These are phyloP conservation scores for Yponomeuta cagnagella DNA, from an alignment of 2,888 invertebrate species.

Conservation along the genomic window DNA sequence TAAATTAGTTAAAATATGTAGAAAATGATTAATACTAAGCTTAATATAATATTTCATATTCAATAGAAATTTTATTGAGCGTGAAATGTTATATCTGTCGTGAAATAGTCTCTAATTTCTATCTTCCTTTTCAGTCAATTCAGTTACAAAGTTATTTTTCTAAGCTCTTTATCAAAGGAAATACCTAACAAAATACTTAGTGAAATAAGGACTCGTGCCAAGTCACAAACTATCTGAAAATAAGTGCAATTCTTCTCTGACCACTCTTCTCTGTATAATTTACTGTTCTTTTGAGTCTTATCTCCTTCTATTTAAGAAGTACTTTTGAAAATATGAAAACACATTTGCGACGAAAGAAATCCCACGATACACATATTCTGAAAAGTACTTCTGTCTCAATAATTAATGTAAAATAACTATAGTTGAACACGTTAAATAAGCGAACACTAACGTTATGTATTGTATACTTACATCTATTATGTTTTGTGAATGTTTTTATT, in stretches of 20 bases:
- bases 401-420: constrained; percentile 7
- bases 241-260: constrained; percentile 69
- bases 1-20: constrained; percentile 23
- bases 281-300: constrained; percentile 3
- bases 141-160: constrained; percentile 10
- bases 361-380: too few relatives aligned
- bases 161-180: constrained; percentile 27
- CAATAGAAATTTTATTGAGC: neutral
- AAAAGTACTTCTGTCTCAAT: neutral
- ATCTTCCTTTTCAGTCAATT: neutral
- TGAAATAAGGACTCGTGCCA: constrained; percentile 72
- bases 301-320: neutral
- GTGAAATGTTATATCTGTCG: neutral
- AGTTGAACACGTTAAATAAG: constrained; percentile 2
- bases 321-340: neutral
- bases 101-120: constrained; percentile 7
- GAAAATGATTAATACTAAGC: neutral
- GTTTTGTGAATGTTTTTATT: constrained; percentile 62
- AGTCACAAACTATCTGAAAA: constrained; percentile 49
- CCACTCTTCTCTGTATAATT: constrained; percentile 23
- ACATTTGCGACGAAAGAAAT: neutral
- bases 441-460: constrained; percentile 4
- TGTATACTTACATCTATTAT: constrained; percentile 39
- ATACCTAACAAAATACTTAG: constrained; percentile 29
- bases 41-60: neutral